phyloP scores from a whole-genome alignment of 2,113 vertebrate genomes.

The Miniopterus natalensis region DNA sequence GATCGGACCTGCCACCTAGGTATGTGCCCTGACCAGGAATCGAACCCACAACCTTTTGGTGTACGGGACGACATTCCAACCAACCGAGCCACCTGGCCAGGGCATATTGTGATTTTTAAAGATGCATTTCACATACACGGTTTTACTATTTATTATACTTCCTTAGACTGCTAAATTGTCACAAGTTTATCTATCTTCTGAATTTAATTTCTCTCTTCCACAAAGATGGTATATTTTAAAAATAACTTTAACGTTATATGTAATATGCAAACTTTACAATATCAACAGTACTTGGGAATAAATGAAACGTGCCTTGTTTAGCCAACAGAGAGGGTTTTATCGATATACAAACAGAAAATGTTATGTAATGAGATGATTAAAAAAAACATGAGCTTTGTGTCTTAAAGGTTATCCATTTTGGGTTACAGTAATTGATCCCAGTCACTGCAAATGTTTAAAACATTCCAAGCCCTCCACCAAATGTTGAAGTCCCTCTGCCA shows the following conservation, averaged over 20 bases:
- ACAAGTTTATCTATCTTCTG: slow-evolving; percentile 70
- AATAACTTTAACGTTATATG: slow-evolving; percentile 81
- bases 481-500: slow-evolving; percentile 81
- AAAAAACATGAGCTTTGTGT: slow-evolving; percentile 68
- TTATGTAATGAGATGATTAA: slow-evolving; percentile 79
- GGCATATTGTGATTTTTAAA: not conserved
- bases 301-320: slow-evolving; percentile 80
- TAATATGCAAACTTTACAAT: slow-evolving; percentile 74
- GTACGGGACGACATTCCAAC: too few relatives aligned
- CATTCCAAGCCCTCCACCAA: slow-evolving; percentile 85
- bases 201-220: slow-evolving; percentile 78
- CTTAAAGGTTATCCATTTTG: slow-evolving; percentile 81
- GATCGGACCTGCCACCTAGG: too few relatives aligned
- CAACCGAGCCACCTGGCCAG: too few relatives aligned
- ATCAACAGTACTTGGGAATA: slow-evolving; percentile 78
- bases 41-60: too few relatives aligned
- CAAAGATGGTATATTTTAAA: slow-evolving; percentile 82
- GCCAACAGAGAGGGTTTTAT: slow-evolving; percentile 74
- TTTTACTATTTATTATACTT: slow-evolving; percentile 78
- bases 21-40: too few relatives aligned
- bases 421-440: slow-evolving; percentile 82
- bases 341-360: slow-evolving; percentile 79
- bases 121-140: slow-evolving; percentile 69
- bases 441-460: slow-evolving; percentile 84
- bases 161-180: slow-evolving; percentile 79